Base-by-base conservation (phyloP, 37 sponge, comb jelly and placozoan species). In the Axinella damicornis region DNA sequence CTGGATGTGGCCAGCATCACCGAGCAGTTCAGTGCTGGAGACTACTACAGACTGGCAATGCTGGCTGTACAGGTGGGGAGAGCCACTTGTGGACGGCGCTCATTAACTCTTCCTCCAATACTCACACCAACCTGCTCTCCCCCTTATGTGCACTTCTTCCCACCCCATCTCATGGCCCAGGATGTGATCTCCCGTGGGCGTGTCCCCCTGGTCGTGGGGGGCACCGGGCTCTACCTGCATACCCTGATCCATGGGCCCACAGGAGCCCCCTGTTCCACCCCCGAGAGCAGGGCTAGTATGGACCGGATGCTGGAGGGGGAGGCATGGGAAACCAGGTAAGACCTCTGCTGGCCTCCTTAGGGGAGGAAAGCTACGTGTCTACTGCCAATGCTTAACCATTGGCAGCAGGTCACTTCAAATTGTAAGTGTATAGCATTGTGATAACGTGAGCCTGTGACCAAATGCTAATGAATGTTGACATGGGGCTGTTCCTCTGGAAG, bases 161-260 rank as follows among this genome's bases (percentile, higher is more conserved):
- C n/a, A 46, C 46, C 4, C 46, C 46, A 46, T 46, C 46, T n/a
- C n/a, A n/a, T n/a, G n/a, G n/a, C n/a, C 9, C 17, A 90, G 84
- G 83, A 82, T 57, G 84, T 99, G 41, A 53, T 91, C 0, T 24
- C 60, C 17, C 55, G 85, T 25, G 92, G 91, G 16, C 91, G 79
- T 74, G 76, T 95, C 13, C 99, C 99, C 0, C 82, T 99, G 70
- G 84, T 99, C 53, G 99, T 99, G 9, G 99, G 99, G 14, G 99
- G 99, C 5, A 97, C 99, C 12, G 86, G 94, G 19, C 91, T 94
- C 33, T 99, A 97, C 83, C 63, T 97, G 54, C 81, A 87, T 41
- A 85, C 94, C 0, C 69, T 99, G 30, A 19, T 97, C 22, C 40
- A 68, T 30, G 90, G 90, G 15, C 30, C 58, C 12, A 55, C 77